These are phyloP conservation scores for Clanis bilineata DNA, from an alignment of 2,888 invertebrate genomes.

Conservation along the genomic window DNA sequence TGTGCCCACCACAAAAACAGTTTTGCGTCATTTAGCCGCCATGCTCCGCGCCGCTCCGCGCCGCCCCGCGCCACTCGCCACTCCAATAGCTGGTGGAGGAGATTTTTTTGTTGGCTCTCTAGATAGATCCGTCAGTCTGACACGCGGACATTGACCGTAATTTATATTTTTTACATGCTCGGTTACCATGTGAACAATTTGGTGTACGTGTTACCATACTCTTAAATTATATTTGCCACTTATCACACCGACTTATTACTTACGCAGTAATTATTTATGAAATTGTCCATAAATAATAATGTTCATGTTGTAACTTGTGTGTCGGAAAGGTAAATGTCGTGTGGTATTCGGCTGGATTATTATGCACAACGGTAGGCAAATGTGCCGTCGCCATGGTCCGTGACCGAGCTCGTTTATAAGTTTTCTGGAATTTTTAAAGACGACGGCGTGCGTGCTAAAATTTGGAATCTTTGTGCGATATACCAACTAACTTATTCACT, in stretches of 20 bases:
- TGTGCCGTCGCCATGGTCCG: constrained; percentile 22
- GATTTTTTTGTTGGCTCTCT: constrained; percentile 68
- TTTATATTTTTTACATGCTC: constrained; percentile 63
- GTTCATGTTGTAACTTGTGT: constrained; percentile 14
- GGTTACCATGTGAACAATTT: constrained; percentile 42
- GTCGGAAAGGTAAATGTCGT: constrained; percentile 9
- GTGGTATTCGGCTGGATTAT: constrained; percentile 15
- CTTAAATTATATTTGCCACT: constrained; percentile 14
- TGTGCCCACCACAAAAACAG: constrained; percentile 57
- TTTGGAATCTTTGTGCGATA: constrained; percentile 25
- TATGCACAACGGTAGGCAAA: constrained; percentile 26
- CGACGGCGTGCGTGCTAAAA: constrained; percentile 31
- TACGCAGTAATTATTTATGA: constrained; percentile 9
- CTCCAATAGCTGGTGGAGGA: constrained; percentile 48
- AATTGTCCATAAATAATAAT: constrained; percentile 16
- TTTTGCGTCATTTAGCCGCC: constrained; percentile 69
- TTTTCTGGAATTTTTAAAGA: constrained; percentile 27
- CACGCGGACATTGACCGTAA: constrained; percentile 75
- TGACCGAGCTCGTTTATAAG: constrained; percentile 22
- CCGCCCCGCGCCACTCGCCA: too few species aligned
- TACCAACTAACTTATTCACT: constrained; percentile 26
- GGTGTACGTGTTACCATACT: constrained; percentile 15
- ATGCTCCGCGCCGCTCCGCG: too few species aligned
- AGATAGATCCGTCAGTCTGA: constrained; percentile 66
- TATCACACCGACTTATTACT: too few species aligned